Percentiles rank a stretch among this genome's conserved stretches.
Evolutionary conservation across 2,888 invertebrate genomes (phyloP).

Genomic region (Eupithecia centaureata): DNA sequence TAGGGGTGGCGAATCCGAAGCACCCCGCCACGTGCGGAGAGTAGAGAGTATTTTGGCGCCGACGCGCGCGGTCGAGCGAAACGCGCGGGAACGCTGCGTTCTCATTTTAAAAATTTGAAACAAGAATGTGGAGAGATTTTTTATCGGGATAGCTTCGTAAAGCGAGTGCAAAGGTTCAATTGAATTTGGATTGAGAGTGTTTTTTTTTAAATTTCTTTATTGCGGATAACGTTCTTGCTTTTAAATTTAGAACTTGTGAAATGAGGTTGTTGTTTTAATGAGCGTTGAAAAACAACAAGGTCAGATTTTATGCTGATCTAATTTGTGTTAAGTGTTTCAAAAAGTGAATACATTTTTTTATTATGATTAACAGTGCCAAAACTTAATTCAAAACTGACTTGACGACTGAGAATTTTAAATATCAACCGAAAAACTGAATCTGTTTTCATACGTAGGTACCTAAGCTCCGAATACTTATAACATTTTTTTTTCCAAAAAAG

Average conservation of each 20-base stretch:
- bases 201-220: not conserved
- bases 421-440: not conserved
- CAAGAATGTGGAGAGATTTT: not conserved
- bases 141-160: not conserved
- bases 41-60: slow-evolving; percentile 74
- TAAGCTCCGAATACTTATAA: too few relatives aligned
- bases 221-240: not conserved
- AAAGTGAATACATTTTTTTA: not conserved
- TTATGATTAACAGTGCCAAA: not conserved
- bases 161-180: not conserved
- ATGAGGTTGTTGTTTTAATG: not conserved
- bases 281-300: not conserved
- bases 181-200: not conserved
- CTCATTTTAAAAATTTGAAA: slow-evolving; percentile 37
- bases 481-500: too few relatives aligned
- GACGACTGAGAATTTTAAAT: not conserved
- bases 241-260: not conserved
- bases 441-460: too few relatives aligned
- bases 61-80: slow-evolving; percentile 69
- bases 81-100: slow-evolving; percentile 53
- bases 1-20: slow-evolving; percentile 42
- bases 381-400: not conserved
- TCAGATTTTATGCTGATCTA: not conserved
- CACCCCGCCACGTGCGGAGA: slow-evolving; percentile 69
- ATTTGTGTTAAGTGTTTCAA: not conserved